Conservation (phyloP, 2,797 vertebrate genomes). For the Melanotaenia trifasciata region DNA sequence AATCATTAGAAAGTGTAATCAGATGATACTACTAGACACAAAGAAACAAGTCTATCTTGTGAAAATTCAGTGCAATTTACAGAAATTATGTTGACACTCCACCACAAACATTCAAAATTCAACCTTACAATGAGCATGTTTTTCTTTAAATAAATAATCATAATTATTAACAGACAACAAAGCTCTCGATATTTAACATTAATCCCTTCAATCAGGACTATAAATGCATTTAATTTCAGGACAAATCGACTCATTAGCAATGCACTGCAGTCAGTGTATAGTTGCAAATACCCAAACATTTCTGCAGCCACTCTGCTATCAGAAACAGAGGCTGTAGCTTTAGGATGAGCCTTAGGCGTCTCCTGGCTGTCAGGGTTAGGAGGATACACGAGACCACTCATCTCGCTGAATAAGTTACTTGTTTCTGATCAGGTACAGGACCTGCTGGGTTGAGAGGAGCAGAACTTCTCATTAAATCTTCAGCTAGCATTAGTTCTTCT, state of each 20-base stretch:
- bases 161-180: constrained; percentile 36
- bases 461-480: constrained; percentile 59
- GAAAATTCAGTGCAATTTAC: constrained; percentile 71
- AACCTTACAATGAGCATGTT: constrained; percentile 30
- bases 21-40: constrained; percentile 80
- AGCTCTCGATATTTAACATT: constrained; percentile 23
- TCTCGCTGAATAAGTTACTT: constrained; percentile 68
- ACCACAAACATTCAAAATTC: constrained; percentile 41
- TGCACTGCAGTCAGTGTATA: constrained; percentile 38
- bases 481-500: constrained; percentile 54
- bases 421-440: constrained; percentile 61
- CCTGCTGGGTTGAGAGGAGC: constrained; percentile 53
- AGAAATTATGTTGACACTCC: constrained; percentile 61
- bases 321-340: constrained; percentile 70
- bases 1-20: constrained; percentile 85
- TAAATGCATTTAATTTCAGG: constrained; percentile 8
- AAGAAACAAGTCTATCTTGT: constrained; percentile 65
- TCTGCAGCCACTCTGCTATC: constrained; percentile 51
- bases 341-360: constrained; percentile 77
- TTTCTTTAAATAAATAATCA: constrained; percentile 21
- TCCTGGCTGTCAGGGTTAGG: constrained; percentile 76
- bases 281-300: constrained; percentile 40
- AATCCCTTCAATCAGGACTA: constrained; percentile 36
- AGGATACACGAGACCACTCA: constrained; percentile 67
- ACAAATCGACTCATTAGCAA: constrained; percentile 40